These are phyloP conservation scores for Tenthredo mesomela DNA, from an alignment of 2,888 invertebrate genomes.

Conservation along the genomic window DNA sequence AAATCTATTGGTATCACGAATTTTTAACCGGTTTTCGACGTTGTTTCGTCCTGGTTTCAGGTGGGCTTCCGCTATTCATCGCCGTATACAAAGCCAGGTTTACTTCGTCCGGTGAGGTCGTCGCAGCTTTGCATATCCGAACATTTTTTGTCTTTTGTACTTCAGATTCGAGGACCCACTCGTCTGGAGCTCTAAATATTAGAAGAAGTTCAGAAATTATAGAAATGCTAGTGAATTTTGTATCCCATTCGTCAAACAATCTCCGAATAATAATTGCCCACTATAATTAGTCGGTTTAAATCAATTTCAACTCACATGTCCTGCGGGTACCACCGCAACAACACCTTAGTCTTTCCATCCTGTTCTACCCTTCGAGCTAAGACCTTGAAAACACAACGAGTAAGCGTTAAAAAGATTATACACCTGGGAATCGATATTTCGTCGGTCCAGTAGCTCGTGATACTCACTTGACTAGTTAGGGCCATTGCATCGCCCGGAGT, in stretches of 20 bases:
- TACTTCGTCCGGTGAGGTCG: constrained; percentile 67
- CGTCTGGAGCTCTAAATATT: constrained; percentile 88
- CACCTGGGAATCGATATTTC: neutral
- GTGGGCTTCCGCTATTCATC: constrained; percentile 63
- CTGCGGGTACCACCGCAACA: constrained; percentile 91
- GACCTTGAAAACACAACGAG: constrained; percentile 74
- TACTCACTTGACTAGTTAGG: constrained; percentile 83
- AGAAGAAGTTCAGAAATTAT: constrained; percentile 28
- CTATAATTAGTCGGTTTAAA: neutral
- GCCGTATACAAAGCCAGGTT: constrained; percentile 71
- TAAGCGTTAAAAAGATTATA: neutral
- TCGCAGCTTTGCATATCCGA: constrained; percentile 69
- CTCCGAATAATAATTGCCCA: neutral
- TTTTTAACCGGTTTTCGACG: constrained; percentile 74
- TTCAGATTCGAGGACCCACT: constrained; percentile 88
- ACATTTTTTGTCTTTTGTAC: constrained; percentile 75
- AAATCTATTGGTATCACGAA: constrained; percentile 69
- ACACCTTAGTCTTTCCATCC: constrained; percentile 85
- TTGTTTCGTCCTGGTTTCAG: constrained; percentile 70
- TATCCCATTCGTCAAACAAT: neutral
- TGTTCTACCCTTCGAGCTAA: constrained; percentile 84
- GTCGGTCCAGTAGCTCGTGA: neutral
- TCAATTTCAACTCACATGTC: constrained; percentile 87
- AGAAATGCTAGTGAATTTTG: constrained; percentile 69
- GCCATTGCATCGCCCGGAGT: constrained; percentile 85